A percentile compares a stretch with the other conserved stretches of the same genome.
Evolutionary conservation across 2,113 vertebrate species (phyloP).

Genomic region (Reinhardtius hippoglossoides): DNA sequence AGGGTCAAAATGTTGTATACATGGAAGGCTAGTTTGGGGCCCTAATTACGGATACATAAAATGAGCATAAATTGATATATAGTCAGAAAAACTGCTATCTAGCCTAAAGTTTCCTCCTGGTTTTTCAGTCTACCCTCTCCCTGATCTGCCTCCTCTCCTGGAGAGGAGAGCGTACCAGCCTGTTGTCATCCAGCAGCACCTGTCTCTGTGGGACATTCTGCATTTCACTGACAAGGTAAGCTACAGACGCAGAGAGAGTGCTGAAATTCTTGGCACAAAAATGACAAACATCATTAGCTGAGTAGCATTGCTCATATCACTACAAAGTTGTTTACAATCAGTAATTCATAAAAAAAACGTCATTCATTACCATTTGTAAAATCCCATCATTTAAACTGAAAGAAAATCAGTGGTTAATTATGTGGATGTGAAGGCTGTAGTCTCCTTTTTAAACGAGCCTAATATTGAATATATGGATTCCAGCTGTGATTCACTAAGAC

Average conservation of each 20-base stretch:
- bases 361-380: background rate
- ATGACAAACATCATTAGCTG: too few species aligned
- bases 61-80: background rate
- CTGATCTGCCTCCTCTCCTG: constrained; percentile 59
- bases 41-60: background rate
- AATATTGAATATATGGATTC: too few species aligned
- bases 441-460: too few species aligned
- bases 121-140: constrained; percentile 70
- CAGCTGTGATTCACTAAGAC: too few species aligned
- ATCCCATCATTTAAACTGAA: too few species aligned
- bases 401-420: too few species aligned
- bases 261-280: too few species aligned
- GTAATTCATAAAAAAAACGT: background rate
- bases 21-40: background rate
- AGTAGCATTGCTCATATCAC: too few species aligned
- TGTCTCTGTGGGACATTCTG: constrained; percentile 91
- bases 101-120: background rate
- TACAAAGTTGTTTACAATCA: background rate
- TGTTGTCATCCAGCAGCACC: constrained; percentile 79
- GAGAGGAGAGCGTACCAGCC: constrained; percentile 64
- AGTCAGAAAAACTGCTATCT: background rate
- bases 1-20: background rate
- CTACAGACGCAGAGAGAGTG: background rate
- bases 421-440: too few species aligned
- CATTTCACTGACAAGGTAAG: constrained; percentile 81